phyloP scores from a whole-genome alignment of 2,113 vertebrate genomes.

The Pseudorectes ferrugineus region DNA sequence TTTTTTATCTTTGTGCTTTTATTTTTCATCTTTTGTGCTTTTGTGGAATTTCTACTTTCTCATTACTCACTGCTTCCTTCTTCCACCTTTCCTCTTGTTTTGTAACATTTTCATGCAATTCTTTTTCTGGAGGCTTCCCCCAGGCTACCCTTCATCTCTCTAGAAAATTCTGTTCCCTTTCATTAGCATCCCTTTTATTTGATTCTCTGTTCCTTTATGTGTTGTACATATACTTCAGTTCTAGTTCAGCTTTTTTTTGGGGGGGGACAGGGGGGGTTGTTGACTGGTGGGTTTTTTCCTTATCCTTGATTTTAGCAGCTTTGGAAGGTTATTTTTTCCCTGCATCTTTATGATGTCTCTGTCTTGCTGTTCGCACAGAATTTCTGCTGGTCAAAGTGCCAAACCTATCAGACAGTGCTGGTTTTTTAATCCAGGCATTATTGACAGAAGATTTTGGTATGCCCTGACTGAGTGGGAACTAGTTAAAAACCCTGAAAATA shows the following conservation, averaged over 20 bases:
- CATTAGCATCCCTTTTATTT: not conserved
- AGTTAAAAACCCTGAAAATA: not conserved
- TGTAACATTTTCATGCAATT: not conserved
- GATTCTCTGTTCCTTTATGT: not conserved
- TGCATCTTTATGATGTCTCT: not conserved
- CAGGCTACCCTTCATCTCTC: not conserved
- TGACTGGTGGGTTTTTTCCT: accelerated
- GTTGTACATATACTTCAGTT: not conserved
- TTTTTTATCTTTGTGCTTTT: not conserved
- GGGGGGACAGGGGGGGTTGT: too few relatives aligned
- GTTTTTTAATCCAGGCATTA: not conserved
- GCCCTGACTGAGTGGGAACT: not conserved
- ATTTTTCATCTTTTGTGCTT: not conserved
- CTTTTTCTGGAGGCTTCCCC: not conserved
- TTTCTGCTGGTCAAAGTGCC: not conserved
- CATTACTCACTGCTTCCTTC: not conserved
- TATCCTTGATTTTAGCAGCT: not conserved
- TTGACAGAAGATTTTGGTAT: not conserved
- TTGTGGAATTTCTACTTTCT: not conserved
- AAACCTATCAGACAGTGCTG: not conserved
- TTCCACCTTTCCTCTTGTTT: not conserved
- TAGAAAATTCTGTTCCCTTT: constrained; percentile 5
- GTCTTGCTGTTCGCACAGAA: not conserved
- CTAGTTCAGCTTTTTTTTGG: not conserved
- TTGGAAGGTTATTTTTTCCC: not conserved